Base-by-base conservation (phyloP, 2,113 vertebrate species). In the Hydropotes inermis region DNA sequence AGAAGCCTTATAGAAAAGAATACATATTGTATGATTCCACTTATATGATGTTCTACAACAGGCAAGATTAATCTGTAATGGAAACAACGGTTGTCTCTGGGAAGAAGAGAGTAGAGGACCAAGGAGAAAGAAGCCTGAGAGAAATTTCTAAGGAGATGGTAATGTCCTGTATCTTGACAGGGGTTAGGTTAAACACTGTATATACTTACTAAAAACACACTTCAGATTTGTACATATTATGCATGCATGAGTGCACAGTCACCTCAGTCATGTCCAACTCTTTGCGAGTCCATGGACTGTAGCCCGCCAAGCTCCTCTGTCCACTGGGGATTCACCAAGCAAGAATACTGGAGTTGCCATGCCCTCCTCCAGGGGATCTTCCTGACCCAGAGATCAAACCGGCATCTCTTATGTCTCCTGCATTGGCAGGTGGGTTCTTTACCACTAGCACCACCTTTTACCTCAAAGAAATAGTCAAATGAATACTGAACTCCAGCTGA, bases 401-500 rank as follows among this genome's bases (percentile, higher is more conserved):
- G 21, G 36, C 11, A 0, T 74, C 67, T 70, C 67, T 39, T 39
- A 39, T 25, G 36, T 74, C 36, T 74, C 67, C 67, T 74, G 36
- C 36, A 39, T 3, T 39, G 67, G 10, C 11, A 74, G 36, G 67
- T 74, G 67, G n/a, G 36, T 74, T 13, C 36, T 74, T 39, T 74
- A 74, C 67, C 67, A 74, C 21, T 23, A 39, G 67, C 67, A 74
- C n/a, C 67, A 74, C 67, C 21, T 74, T 89, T 92, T 89, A 91
- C 47, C 28, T 93, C 74, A 45, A 93, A 97, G 92, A 58, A 98
- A 92, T 88, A 92, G 57, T 25, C 4, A 86, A 96, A 52, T 25
- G 93, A 97, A 95, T 91, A 79, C 12, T 93, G 39, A 97, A 45
- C 43, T 94, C 39, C 52, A 78, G 52, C n/a, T 96, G 95, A 96